Conservation (phyloP, 1,140 invertebrate species). For the Brachionus sp. region DNA sequence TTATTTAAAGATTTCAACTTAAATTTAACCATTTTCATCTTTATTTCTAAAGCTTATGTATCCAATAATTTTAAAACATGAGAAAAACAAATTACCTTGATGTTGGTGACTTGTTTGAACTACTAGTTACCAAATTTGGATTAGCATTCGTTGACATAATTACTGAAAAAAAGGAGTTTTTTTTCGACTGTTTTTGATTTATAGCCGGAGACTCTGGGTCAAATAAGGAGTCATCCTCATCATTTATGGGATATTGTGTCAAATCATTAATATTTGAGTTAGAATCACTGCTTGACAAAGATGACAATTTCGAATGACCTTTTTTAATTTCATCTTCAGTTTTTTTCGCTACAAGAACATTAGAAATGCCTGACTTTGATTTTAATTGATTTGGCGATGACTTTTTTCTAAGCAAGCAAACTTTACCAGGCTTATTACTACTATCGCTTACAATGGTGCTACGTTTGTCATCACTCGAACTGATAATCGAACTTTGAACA, state of each 20-base stretch:
- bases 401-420: slow-evolving; percentile 10
- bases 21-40: too few relatives aligned
- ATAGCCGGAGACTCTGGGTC: not conserved
- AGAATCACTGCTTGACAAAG: not conserved
- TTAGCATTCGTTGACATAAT: slow-evolving; percentile 4
- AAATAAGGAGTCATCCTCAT: slow-evolving; percentile 30
- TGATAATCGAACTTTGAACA: slow-evolving; percentile 11
- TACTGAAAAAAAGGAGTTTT: not conserved
- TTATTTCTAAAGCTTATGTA: too few relatives aligned
- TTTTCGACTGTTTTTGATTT: not conserved
- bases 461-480: slow-evolving; percentile 1
- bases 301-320: not conserved
- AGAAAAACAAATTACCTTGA: not conserved
- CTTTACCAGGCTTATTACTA: not conserved
- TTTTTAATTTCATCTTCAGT: not conserved
- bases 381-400: not conserved
- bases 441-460: not conserved
- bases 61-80: not conserved
- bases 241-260: slow-evolving; percentile 20
- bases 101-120: not conserved
- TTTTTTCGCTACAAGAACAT: slow-evolving; percentile 3
- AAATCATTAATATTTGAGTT: slow-evolving; percentile 7
- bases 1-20: too few relatives aligned
- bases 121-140: not conserved
- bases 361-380: not conserved